These are phyloP conservation scores for Heliocidaris erythrogramma DNA, from an alignment of 35 echinoderm and acorn worm genomes.

Conservation along the genomic window DNA sequence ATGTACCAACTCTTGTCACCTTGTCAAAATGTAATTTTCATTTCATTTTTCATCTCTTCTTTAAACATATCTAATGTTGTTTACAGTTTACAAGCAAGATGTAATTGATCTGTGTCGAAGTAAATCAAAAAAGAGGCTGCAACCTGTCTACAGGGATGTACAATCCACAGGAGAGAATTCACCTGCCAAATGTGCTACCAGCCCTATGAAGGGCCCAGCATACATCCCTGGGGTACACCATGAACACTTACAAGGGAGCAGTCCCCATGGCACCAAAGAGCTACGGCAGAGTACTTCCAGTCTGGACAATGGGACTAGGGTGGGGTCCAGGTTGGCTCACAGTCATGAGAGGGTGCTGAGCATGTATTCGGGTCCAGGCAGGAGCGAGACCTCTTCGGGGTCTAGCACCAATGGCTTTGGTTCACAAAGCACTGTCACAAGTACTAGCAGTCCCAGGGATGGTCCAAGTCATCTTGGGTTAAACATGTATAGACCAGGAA, in stretches of 20 bases:
- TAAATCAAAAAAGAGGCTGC: conserved; percentile 50
- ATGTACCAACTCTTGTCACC: too few relatives aligned
- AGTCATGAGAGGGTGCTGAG: not conserved
- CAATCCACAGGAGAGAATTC: not conserved
- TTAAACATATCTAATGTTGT: not conserved
- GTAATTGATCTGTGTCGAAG: conserved; percentile 86
- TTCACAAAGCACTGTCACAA: not conserved
- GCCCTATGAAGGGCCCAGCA: not conserved
- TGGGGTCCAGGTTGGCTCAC: not conserved
- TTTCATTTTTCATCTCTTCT: not conserved
- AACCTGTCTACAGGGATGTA: conserved; percentile 73
- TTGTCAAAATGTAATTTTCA: too few relatives aligned
- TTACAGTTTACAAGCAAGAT: conserved; percentile 95
- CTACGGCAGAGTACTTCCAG: conserved; percentile 17
- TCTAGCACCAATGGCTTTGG: not conserved
- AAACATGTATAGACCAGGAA: not conserved
- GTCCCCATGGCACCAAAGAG: conserved; percentile 1
- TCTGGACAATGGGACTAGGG: not conserved
- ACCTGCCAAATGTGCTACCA: not conserved
- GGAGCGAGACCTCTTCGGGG: not conserved
- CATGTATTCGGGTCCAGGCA: not conserved
- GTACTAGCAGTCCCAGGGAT: conserved; percentile 12
- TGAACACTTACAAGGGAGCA: conserved; percentile 28
- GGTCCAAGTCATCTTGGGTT: not conserved
- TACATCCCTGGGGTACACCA: conserved; percentile 12